Percentiles rank a stretch among this genome's conserved stretches.
These are phyloP conservation scores for Cichladusa arquata DNA, from an alignment of 2,113 vertebrate species.

Conservation along the genomic window DNA sequence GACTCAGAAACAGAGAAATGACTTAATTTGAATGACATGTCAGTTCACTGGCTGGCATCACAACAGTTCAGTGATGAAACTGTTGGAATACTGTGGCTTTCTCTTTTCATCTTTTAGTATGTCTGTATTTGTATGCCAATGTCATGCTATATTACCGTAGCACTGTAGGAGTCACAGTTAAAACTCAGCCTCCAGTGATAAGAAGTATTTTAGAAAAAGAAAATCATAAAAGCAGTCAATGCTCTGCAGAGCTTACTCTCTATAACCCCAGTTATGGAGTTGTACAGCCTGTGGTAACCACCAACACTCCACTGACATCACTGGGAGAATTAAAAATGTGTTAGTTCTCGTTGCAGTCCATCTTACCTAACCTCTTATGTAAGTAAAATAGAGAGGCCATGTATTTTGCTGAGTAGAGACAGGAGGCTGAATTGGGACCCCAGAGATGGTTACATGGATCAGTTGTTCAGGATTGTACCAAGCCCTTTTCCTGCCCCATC, in stretches of 20 bases:
- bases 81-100: neutral
- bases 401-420: slow-evolving; percentile 14
- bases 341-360: neutral
- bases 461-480: slow-evolving; percentile 2
- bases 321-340: neutral
- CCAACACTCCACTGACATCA: neutral
- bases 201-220: neutral
- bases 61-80: neutral
- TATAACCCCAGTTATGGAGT: neutral
- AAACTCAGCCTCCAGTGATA: neutral
- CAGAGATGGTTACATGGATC: slow-evolving; percentile 1
- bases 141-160: neutral
- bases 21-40: neutral
- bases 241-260: neutral
- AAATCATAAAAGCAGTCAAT: neutral
- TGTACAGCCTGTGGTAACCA: neutral
- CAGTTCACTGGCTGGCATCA: neutral
- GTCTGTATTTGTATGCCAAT: neutral
- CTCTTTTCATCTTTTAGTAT: neutral
- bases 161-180: neutral
- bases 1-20: neutral
- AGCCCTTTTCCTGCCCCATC: slow-evolving; percentile 24
- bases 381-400: neutral
- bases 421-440: neutral
- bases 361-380: neutral